Conservation (phyloP, 2,888 invertebrate genomes). For the Strigamia transsilvanica region DNA sequence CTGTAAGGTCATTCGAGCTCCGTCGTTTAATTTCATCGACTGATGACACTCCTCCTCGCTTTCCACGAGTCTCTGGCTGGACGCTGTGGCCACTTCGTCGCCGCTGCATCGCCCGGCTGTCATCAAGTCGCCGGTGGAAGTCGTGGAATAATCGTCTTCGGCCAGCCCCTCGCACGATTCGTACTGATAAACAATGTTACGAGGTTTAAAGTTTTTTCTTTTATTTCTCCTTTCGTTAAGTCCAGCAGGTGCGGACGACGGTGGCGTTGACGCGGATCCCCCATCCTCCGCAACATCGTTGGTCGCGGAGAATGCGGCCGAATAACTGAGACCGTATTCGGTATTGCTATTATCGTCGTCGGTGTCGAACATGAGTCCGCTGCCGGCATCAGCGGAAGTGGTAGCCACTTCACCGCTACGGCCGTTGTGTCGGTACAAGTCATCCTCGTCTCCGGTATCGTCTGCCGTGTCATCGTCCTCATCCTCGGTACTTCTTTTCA, state of each 20-base stretch:
- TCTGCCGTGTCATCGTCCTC: constrained; percentile 49
- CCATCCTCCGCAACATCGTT: constrained; percentile 14
- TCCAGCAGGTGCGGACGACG: constrained; percentile 14
- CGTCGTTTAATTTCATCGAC: constrained; percentile 44
- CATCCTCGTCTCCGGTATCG: constrained; percentile 49
- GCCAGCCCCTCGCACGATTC: constrained; percentile 53
- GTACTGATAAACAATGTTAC: constrained; percentile 70
- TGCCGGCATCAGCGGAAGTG: background rate
- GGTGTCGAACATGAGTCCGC: constrained; percentile 6
- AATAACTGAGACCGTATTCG: constrained; percentile 42
- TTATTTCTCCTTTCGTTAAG: constrained; percentile 71
- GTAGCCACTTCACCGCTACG: background rate
- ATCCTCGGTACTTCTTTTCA: constrained; percentile 54
- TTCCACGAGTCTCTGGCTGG: constrained; percentile 55
- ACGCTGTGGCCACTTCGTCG: constrained; percentile 54
- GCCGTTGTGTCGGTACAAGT: constrained; percentile 34
- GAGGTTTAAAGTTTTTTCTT: constrained; percentile 80
- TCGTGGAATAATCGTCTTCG: constrained; percentile 52
- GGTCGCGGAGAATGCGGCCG: constrained; percentile 27
- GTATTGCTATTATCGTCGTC: constrained; percentile 53
- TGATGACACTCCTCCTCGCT: constrained; percentile 57
- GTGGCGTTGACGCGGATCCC: background rate
- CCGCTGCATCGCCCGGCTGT: constrained; percentile 16
- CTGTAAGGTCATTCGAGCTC: constrained; percentile 41
- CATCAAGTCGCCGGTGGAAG: constrained; percentile 33